A percentile compares a stretch with the other conserved stretches of the same genome.
phyloP scores from a whole-genome alignment of 2,888 invertebrate species.

The Drosophila colorata region DNA sequence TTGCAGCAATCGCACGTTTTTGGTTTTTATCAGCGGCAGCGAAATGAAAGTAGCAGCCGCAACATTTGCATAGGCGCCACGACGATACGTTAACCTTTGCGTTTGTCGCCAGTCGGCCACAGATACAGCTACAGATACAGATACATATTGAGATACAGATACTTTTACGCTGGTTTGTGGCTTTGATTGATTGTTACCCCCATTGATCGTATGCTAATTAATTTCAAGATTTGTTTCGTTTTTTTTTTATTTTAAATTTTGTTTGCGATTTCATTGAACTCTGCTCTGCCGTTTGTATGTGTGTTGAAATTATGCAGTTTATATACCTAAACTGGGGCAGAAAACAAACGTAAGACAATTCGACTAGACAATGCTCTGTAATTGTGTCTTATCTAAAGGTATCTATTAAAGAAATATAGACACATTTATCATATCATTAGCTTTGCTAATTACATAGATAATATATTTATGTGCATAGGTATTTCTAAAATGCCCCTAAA shows the following conservation, averaged over 20 bases:
- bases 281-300: not conserved
- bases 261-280: constrained; percentile 40
- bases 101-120: constrained; percentile 40
- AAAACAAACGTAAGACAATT: not conserved
- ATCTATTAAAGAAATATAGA: not conserved
- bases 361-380: not conserved
- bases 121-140: constrained; percentile 19
- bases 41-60: constrained; percentile 61
- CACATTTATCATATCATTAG: no score
- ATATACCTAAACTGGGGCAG: constrained; percentile 11
- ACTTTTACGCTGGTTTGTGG: constrained; percentile 6
- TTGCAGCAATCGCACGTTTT: constrained; percentile 60
- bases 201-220: constrained; percentile 42
- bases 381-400: not conserved
- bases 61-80: constrained; percentile 68
- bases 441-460: no score
- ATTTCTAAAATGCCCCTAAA: no score
- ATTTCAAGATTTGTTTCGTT: constrained; percentile 24
- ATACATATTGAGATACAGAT: constrained; percentile 10
- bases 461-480: no score
- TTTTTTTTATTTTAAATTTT: not conserved
- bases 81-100: constrained; percentile 61
- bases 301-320: constrained; percentile 5
- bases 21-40: constrained; percentile 39
- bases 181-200: constrained; percentile 38